A percentile compares a stretch with the other conserved stretches of the same genome.
phyloP scores from a whole-genome alignment of 2,113 vertebrate species.

The Tragelaphus strepsiceros region DNA sequence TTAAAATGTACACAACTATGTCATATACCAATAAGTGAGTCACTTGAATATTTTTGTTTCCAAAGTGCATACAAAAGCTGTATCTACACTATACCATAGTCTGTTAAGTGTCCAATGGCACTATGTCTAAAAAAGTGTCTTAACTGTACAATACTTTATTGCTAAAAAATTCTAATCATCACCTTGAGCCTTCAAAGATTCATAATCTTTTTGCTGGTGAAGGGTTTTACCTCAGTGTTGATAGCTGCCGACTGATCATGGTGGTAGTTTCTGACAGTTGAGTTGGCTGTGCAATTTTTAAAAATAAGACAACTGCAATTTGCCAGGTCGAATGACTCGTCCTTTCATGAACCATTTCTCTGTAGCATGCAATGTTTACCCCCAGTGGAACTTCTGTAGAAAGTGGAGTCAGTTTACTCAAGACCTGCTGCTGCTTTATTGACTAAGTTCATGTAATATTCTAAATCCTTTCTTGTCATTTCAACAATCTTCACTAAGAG shows the following conservation, averaged over 20 bases:
- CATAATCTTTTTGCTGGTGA: not conserved
- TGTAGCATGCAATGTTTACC: not conserved
- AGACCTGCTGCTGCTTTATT: not conserved
- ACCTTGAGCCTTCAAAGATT: not conserved
- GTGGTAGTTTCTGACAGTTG: not conserved
- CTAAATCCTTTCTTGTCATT: not conserved
- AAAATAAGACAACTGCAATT: not conserved
- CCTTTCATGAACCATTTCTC: not conserved
- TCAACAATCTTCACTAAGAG: not conserved
- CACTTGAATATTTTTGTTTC: not conserved
- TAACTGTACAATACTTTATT: not conserved
- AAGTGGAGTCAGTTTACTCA: not conserved
- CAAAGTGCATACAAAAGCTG: not conserved
- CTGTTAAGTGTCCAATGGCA: not conserved
- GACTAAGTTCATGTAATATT: not conserved
- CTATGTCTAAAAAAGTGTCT: not conserved
- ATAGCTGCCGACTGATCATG: not conserved
- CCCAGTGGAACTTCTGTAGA: not conserved
- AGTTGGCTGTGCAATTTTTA: not conserved
- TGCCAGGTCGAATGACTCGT: not conserved
- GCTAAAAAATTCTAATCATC: not conserved
- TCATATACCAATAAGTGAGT: not conserved
- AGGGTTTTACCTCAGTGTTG: not conserved
- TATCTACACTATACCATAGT: not conserved
- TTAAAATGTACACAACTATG: not conserved